Evolutionary conservation across 2,113 vertebrate genomes (phyloP), one percentile per base, ranked within the genome.

Genomic region (Greenwoodochromis staneri): DNA sequence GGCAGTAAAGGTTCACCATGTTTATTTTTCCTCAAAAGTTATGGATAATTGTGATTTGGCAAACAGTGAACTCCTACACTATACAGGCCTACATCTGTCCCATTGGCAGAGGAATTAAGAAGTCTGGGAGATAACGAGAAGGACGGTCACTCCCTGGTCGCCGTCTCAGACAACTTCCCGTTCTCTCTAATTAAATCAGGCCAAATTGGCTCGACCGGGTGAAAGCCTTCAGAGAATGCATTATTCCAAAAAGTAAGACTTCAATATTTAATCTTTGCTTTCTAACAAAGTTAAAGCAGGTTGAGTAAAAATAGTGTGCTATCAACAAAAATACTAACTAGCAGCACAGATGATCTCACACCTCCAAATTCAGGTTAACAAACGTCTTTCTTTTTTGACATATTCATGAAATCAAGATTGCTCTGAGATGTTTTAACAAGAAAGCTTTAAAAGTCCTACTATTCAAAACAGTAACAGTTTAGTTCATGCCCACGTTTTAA

Each of bases 111-210:
- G 73, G 87, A 91, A 91, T 91, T 89, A 89, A 80, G 91, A 83
- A 88, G 84, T 61, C 86, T 78, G 86, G 54, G 73, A 94, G 94
- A 94, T 93, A 93, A 90, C 87, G 73, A 87, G 63, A 76, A 90
- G 83, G 81, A 53, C 21, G n/a, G 69, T 88, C 81, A 63, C 63
- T 91, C 91, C 78, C 87, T 63, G 81, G 82, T 80, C 19, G 31
- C 91, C 14, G 36, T 83, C 63, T 89, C 80, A 93, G 86, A 91
- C 82, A 88, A 88, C 88, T 88, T 93, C 89, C 87, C 73, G 66
- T 71, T 83, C 92, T 90, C 69, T 89, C 81, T 93, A 90, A 95
- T 95, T 95, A 94, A 95, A 93, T 92, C 90, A 69, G 82, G 81
- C 83, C 90, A 93, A 91, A 95, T 91, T 93, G 89, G 45, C 87